These are phyloP conservation scores for Alosa alosa DNA, from an alignment of 2,113 vertebrate species.

Conservation along the genomic window DNA sequence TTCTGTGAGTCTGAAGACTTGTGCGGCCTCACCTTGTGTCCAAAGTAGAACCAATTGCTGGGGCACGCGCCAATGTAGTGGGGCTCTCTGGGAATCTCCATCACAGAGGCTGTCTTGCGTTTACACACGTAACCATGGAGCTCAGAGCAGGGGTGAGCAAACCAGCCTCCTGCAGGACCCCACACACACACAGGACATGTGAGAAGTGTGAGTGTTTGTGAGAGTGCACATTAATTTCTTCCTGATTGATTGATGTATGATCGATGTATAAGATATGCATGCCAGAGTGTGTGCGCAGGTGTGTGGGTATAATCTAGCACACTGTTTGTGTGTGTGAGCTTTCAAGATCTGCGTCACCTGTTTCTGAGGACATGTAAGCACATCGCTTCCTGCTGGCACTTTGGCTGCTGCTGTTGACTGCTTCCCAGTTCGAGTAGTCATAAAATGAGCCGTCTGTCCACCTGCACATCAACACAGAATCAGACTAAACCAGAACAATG, in stretches of 20 bases:
- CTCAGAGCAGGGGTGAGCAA: conserved; percentile 69
- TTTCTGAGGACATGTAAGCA: conserved; percentile 80
- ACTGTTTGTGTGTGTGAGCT: background rate
- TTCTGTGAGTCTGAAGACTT: background rate
- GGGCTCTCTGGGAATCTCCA: conserved; percentile 75
- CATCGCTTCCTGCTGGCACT: conserved; percentile 63
- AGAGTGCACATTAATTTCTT: background rate
- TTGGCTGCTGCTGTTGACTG: conserved; percentile 28
- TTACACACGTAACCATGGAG: conserved; percentile 85
- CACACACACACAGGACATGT: background rate
- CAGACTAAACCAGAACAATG: background rate
- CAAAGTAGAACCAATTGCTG: conserved; percentile 87
- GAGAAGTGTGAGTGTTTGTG: background rate
- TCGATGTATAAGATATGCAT: too few relatives aligned
- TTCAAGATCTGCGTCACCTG: conserved; percentile 69
- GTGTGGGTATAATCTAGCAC: background rate
- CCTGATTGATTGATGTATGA: background rate
- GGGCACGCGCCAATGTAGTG: conserved; percentile 81
- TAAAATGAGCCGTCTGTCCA: conserved; percentile 82
- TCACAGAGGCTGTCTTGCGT: conserved; percentile 70
- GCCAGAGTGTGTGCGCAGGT: background rate
- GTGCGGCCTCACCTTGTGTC: conserved; percentile 80
- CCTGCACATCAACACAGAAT: conserved; percentile 56
- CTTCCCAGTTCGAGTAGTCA: conserved; percentile 82
- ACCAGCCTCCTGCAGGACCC: conserved; percentile 80